Conservation (phyloP, 2,113 vertebrate genomes). For the Ursus arctos region DNA sequence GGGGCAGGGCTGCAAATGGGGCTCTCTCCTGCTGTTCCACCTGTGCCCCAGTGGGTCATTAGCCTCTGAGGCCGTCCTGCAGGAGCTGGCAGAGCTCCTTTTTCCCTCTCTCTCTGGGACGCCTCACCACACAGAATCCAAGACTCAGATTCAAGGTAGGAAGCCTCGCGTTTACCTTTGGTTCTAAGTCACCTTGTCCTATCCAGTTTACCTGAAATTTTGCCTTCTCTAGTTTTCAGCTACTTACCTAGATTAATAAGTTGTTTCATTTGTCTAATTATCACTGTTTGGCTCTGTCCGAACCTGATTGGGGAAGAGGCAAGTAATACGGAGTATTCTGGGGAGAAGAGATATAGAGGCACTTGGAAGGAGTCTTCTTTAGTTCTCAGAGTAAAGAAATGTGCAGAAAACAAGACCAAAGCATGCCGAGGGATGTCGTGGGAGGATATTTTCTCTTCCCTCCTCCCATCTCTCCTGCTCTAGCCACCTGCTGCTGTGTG, state of each 20-base stretch:
- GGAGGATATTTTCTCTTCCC: background rate
- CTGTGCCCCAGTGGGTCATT: background rate
- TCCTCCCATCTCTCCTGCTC: background rate
- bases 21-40: background rate
- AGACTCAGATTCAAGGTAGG: background rate
- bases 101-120: background rate
- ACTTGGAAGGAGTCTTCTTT: background rate
- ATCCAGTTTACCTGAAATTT: background rate
- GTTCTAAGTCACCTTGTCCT: background rate
- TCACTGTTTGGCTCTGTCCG: background rate
- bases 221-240: background rate
- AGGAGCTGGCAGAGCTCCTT: accelerated
- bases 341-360: background rate
- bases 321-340: background rate
- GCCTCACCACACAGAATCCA: too few species aligned
- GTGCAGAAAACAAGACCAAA: background rate
- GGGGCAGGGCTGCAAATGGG: background rate
- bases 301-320: background rate
- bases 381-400: background rate
- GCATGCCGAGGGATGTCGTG: background rate
- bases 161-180: background rate
- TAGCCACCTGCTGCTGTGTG: too few species aligned
- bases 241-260: background rate
- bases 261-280: background rate
- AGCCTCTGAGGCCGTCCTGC: background rate